Percentiles rank a stretch among this genome's conserved stretches.
Conservation (phyloP, 1,140 invertebrate genomes). For the Drosophila orosa region DNA sequence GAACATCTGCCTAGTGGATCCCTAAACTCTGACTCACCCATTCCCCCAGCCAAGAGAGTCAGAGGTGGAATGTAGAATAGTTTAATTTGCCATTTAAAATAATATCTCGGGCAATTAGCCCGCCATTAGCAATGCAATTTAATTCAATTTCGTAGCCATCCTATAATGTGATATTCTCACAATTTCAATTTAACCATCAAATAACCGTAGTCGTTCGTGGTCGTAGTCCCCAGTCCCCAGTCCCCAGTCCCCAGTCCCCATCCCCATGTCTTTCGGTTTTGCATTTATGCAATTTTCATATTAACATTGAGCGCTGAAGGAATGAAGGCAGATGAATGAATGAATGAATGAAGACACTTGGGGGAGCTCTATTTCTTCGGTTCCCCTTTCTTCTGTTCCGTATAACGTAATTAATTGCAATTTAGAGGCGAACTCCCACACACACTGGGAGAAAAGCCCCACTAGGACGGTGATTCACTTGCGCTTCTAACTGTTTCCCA, state of each 20-base stretch:
- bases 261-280: conserved; percentile 29
- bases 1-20: conserved; percentile 24
- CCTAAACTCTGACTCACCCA: conserved; percentile 27
- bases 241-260: not conserved
- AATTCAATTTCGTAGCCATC: conserved; percentile 30
- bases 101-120: conserved; percentile 37
- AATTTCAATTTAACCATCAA: conserved; percentile 55
- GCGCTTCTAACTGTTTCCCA: conserved; percentile 77
- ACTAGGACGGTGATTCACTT: conserved; percentile 63
- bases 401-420: conserved; percentile 80
- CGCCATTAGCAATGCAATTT: conserved; percentile 39
- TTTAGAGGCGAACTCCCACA: conserved; percentile 64
- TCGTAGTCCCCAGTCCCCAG: not conserved
- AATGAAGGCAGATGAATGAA: conserved; percentile 47
- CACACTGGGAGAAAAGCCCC: conserved; percentile 23
- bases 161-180: conserved; percentile 21
- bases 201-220: conserved; percentile 55
- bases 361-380: conserved; percentile 28
- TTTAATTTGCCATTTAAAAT: conserved; percentile 53
- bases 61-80: conserved; percentile 24
- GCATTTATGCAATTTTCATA: conserved; percentile 78
- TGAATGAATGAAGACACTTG: conserved; percentile 50
- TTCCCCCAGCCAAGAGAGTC: not conserved
- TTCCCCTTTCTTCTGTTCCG: conserved; percentile 26
- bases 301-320: conserved; percentile 65